These are phyloP conservation scores for Hemibagrus guttatus DNA, from an alignment of 2,797 vertebrate species.

Conservation along the genomic window DNA sequence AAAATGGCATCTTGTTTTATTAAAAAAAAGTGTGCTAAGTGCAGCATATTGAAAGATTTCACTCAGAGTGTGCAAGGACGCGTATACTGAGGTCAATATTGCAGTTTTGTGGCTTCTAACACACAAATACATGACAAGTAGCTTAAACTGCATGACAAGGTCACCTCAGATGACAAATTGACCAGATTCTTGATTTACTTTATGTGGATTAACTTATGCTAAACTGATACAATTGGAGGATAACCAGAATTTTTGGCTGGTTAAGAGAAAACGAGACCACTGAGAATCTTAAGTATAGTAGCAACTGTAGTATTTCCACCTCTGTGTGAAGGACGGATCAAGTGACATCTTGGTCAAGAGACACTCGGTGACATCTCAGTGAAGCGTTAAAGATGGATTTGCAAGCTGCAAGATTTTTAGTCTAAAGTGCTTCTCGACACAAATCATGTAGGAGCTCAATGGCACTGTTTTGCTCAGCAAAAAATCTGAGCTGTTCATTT, in stretches of 20 bases:
- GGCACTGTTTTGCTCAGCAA: not conserved
- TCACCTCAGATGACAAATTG: not conserved
- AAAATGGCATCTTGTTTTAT: not conserved
- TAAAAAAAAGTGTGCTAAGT: not conserved
- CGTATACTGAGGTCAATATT: not conserved
- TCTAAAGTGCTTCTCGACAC: not conserved
- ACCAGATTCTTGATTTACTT: not conserved
- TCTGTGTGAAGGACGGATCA: not conserved
- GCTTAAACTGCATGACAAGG: not conserved
- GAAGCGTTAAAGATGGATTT: not conserved
- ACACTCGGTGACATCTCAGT: not conserved
- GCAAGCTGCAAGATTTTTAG: not conserved
- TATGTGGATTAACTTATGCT: not conserved
- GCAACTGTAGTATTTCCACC: not conserved
- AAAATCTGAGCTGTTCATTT: not conserved
- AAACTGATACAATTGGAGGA: not conserved
- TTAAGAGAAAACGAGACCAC: not conserved
- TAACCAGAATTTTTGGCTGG: not conserved
- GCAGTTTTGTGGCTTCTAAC: not conserved
- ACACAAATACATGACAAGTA: not conserved
- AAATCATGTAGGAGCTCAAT: not conserved
- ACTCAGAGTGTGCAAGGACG: no score
- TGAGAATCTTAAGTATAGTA: not conserved
- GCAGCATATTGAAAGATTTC: not conserved
- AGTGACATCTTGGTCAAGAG: not conserved